Conservation (phyloP, 2,888 invertebrate genomes). For the Chymomyza fuscimana region DNA sequence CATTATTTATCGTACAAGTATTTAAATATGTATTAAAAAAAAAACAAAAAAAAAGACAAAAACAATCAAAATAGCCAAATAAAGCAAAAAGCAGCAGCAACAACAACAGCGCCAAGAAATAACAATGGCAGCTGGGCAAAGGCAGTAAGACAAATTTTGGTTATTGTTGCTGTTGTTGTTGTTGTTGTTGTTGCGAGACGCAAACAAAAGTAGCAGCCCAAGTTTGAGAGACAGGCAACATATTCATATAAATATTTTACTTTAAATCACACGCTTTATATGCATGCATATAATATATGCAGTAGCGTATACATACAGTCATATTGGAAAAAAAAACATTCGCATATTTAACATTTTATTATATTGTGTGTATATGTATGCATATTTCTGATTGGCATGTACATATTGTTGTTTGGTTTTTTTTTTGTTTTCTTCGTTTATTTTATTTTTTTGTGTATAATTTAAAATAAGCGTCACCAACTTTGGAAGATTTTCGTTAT, state of each 20-base stretch:
- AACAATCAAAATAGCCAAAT: slow-evolving; percentile 41
- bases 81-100: slow-evolving; percentile 28
- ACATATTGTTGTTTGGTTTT: slow-evolving; percentile 40
- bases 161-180: not conserved
- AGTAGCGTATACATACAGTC: slow-evolving; percentile 16
- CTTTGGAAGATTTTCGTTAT: not conserved
- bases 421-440: slow-evolving; percentile 33
- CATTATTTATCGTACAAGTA: slow-evolving; percentile 68
- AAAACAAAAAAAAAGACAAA: slow-evolving; percentile 46
- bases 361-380: not conserved
- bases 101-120: slow-evolving; percentile 36
- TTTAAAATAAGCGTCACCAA: not conserved
- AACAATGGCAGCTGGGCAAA: slow-evolving; percentile 12
- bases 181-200: slow-evolving; percentile 28
- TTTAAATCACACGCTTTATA: slow-evolving; percentile 63
- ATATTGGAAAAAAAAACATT: slow-evolving; percentile 25
- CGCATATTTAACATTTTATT: slow-evolving; percentile 17
- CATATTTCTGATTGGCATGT: slow-evolving; percentile 34
- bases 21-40: slow-evolving; percentile 56
- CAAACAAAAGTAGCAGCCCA: slow-evolving; percentile 19
- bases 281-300: not conserved
- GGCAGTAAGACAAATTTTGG: not conserved
- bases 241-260: slow-evolving; percentile 54
- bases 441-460: slow-evolving; percentile 32
- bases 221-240: slow-evolving; percentile 9